Conservation (phyloP, 2,797 vertebrate genomes). For the Dryobates pubescens region DNA sequence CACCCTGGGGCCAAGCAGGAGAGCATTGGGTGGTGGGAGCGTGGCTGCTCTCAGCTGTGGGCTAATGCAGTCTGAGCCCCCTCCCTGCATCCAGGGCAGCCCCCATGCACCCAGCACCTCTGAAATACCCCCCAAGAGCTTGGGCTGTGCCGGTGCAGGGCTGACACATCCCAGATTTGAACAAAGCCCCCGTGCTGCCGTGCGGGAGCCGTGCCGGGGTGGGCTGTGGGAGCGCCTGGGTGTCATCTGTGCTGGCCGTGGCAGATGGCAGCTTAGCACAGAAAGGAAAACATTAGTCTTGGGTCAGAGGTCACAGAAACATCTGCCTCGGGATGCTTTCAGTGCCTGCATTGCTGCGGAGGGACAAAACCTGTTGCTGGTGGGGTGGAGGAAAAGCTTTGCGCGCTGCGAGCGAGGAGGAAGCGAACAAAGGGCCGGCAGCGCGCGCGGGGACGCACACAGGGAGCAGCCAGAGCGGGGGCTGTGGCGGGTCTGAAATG, state of each 20-base stretch:
- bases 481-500: rapidly evolving
- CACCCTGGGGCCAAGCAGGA: rapidly evolving
- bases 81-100: background rate
- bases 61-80: background rate
- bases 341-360: slow-evolving; percentile 84
- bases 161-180: background rate
- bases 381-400: slow-evolving; percentile 53
- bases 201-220: background rate
- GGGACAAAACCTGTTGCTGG: slow-evolving; percentile 81
- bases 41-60: background rate
- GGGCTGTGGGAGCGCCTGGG: background rate
- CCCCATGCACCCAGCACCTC: background rate
- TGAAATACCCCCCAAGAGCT: rapidly evolving
- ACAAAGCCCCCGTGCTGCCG: background rate
- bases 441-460: rapidly evolving
- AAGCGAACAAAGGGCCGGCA: background rate
- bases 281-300: slow-evolving; percentile 84
- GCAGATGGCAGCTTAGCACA: slow-evolving; percentile 91
- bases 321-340: slow-evolving; percentile 87
- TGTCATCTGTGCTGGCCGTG: slow-evolving; percentile 72
- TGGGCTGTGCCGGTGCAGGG: rapidly evolving
- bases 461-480: background rate
- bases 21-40: background rate
- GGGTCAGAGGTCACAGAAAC: slow-evolving; percentile 91
- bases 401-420: background rate